Evolutionary conservation across 2,113 vertebrate genomes (phyloP).

Genomic region (Paramormyrops kingsleyae): DNA sequence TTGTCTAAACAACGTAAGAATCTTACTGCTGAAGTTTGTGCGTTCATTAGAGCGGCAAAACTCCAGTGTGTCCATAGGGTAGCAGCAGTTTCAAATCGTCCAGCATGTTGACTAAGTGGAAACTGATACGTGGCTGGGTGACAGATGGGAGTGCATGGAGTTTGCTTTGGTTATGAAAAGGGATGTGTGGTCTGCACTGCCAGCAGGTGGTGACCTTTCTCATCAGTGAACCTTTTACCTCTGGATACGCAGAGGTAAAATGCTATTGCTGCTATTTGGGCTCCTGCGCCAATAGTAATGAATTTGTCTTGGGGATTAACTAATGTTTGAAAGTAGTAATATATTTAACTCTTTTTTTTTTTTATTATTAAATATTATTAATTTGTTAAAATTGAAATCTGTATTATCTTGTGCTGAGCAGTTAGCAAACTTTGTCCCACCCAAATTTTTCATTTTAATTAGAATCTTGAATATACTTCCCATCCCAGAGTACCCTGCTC

Average conservation of each 20-base stretch:
- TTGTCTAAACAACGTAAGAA: too few species aligned
- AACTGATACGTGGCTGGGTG: neutral
- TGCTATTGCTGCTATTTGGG: too few species aligned
- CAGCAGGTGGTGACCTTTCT: neutral
- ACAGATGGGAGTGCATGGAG: neutral
- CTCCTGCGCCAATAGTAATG: neutral
- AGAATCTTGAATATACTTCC: neutral
- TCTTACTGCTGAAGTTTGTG: neutral
- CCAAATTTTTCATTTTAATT: neutral
- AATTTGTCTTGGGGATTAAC: neutral
- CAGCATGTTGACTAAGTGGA: neutral
- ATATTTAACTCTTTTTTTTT: neutral
- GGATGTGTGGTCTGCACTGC: neutral
- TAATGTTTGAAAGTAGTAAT: neutral
- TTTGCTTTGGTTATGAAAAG: neutral
- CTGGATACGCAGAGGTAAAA: neutral
- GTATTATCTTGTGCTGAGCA: neutral
- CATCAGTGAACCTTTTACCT: neutral
- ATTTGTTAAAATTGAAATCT: neutral
- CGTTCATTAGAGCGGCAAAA: neutral
- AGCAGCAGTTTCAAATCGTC: neutral
- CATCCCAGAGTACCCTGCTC: neutral
- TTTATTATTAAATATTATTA: too few species aligned
- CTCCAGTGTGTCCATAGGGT: neutral
- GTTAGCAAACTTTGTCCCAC: neutral